Evolutionary conservation across 2,113 vertebrate genomes (phyloP).

Genomic region (Colossoma macropomum): DNA sequence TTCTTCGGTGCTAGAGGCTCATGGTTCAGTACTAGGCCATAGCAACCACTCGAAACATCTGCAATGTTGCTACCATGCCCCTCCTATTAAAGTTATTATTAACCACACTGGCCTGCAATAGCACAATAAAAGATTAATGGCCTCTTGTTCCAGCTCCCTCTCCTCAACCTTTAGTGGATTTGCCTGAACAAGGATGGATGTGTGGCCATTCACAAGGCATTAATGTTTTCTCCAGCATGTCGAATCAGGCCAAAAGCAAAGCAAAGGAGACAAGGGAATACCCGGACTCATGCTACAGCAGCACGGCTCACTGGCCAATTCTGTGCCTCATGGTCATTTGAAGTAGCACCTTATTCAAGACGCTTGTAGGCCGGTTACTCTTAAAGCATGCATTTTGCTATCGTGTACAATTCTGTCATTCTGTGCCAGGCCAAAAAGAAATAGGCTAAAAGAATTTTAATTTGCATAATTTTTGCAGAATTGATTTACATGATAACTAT

Average conservation of each 20-base stretch:
- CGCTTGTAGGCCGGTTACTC: not conserved
- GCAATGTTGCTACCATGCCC: not conserved
- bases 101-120: conserved; percentile 1
- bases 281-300: conserved; percentile 16
- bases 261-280: conserved; percentile 6
- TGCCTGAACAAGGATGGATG: conserved; percentile 38
- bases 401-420: not conserved
- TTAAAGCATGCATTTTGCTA: not conserved
- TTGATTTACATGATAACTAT: too few relatives aligned
- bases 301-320: conserved; percentile 28
- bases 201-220: conserved; percentile 1
- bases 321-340: not conserved
- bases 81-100: conserved; percentile 23
- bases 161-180: conserved; percentile 38
- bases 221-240: not conserved
- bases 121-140: conserved; percentile 70
- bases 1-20: not conserved
- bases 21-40: conserved; percentile 55
- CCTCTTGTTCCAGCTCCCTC: conserved; percentile 49
- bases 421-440: too few relatives aligned
- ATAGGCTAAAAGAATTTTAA: too few relatives aligned
- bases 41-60: conserved; percentile 50
- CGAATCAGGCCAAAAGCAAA: not conserved
- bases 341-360: not conserved
- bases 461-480: too few relatives aligned